phyloP scores from a whole-genome alignment of 1,140 invertebrate species.

The Panulirus ornatus region DNA sequence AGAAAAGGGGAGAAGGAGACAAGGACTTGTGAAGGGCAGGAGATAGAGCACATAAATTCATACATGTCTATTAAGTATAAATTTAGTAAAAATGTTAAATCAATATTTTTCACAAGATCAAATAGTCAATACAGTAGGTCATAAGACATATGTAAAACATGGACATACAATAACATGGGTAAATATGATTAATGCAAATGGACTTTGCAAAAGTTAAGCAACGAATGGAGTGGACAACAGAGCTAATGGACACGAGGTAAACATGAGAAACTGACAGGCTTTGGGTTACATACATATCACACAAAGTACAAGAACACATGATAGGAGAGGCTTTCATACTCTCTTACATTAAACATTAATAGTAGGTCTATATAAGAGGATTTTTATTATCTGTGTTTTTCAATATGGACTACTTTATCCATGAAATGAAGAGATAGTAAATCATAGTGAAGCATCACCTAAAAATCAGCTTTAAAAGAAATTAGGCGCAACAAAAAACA shows the following conservation, averaged over 20 bases:
- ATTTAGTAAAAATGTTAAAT: no score
- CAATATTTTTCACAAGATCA: no score
- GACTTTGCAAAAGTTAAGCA: background rate
- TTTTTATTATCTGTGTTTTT: background rate
- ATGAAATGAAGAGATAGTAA: background rate
- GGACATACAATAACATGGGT: background rate
- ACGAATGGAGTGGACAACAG: slow-evolving; percentile 3
- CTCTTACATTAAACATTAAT: slow-evolving; percentile 26
- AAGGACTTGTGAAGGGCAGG: background rate
- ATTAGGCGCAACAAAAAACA: background rate
- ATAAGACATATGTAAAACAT: background rate
- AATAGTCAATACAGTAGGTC: no score
- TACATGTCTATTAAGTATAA: no score
- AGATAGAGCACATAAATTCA: background rate
- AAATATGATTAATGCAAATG: background rate
- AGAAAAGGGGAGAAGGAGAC: background rate
- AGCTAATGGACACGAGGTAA: background rate
- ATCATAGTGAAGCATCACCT: background rate
- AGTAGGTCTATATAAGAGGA: slow-evolving; percentile 22
- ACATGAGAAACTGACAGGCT: slow-evolving; percentile 2
- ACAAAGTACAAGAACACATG: slow-evolving; percentile 23
- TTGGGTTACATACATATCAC: slow-evolving; percentile 33
- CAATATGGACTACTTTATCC: background rate
- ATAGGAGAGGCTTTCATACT: slow-evolving; percentile 11
- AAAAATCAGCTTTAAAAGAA: background rate